phyloP scores from a whole-genome alignment of 2,888 invertebrate species.

The Agrotis ipsilon region DNA sequence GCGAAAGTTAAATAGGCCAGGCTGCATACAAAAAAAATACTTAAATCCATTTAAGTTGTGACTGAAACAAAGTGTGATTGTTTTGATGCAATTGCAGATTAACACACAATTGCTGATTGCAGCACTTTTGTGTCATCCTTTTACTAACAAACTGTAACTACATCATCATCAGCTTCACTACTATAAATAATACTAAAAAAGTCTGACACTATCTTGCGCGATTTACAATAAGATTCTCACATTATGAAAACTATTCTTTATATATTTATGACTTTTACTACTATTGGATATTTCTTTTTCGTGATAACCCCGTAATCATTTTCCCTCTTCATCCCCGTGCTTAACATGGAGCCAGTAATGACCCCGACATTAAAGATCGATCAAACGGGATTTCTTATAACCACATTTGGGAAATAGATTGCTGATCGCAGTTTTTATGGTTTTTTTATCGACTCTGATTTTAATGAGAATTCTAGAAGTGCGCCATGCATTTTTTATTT shows the following conservation, averaged over 20 bases:
- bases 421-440: background rate
- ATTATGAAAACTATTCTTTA: background rate
- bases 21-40: too few species aligned
- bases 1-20: too few species aligned
- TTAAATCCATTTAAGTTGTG: too few species aligned
- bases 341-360: constrained; percentile 4
- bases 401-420: constrained; percentile 8
- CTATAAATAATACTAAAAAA: background rate
- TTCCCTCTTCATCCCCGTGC: background rate
- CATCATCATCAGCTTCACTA: background rate
- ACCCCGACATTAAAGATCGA: constrained; percentile 20
- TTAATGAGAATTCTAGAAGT: background rate
- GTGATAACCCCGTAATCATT: background rate
- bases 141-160: background rate
- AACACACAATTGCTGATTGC: too few species aligned
- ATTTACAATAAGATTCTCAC: background rate
- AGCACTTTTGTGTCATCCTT: too few species aligned
- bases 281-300: background rate
- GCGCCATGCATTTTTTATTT: background rate
- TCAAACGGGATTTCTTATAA: constrained; percentile 1
- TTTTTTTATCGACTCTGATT: background rate
- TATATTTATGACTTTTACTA: too few species aligned
- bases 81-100: too few species aligned
- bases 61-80: too few species aligned
- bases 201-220: background rate